phyloP scores from a whole-genome alignment of 2,888 invertebrate genomes.

The Tetragonula carbonaria region DNA sequence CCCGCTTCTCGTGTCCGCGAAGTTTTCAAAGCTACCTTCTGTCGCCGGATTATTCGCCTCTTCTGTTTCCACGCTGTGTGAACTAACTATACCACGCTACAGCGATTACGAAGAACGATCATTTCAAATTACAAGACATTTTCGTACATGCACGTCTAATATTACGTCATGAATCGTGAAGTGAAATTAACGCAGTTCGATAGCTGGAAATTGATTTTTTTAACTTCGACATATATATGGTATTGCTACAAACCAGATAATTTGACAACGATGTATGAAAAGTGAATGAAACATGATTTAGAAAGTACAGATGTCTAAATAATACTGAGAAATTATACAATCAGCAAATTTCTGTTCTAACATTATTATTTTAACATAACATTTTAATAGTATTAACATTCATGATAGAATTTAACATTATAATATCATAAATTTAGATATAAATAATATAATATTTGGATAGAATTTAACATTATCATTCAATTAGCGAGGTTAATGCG shows the following conservation, averaged over 20 bases:
- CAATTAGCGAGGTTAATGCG: background rate
- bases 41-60: background rate
- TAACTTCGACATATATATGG: no score
- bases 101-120: background rate
- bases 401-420: no score
- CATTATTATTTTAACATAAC: no score
- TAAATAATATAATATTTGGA: no score
- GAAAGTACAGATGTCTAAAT: background rate
- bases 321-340: background rate
- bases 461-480: background rate
- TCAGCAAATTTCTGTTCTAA: background rate
- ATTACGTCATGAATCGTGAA: background rate
- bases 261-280: background rate
- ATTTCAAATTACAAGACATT: background rate
- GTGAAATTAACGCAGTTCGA: background rate
- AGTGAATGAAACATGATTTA: background rate
- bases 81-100: slow-evolving; percentile 15
- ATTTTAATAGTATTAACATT: no score
- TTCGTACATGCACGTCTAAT: background rate
- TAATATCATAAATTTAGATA: no score
- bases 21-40: slow-evolving; percentile 30
- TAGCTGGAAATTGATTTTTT: background rate
- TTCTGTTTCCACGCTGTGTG: background rate
- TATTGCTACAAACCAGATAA: no score
- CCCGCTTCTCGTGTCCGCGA: slow-evolving; percentile 12